Base-by-base conservation (phyloP, 2,797 vertebrate genomes). In the Pangasius sanitwongsei region DNA sequence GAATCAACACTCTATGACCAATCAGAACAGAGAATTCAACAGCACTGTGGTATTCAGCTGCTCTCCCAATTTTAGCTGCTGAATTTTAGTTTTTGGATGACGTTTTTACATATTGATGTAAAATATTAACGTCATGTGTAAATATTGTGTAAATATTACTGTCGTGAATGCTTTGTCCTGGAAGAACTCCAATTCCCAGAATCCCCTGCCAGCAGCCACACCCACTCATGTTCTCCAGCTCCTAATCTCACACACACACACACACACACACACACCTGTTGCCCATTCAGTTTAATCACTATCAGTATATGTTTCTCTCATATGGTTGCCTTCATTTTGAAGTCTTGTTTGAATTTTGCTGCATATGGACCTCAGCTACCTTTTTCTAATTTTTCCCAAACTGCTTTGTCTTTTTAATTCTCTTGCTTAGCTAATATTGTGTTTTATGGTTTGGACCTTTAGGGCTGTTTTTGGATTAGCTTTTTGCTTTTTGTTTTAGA, bases 121-220 rank as follows among this genome's bases (percentile, higher is more conserved):
- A 53, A 53, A 53, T 53, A n/a, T 78, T 53, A 7, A 0, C 31
- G 16, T 31, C 16, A 80, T 80, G 4, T 48, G 48, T 48, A 48
- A 48, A 48, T 48, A 48, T 48, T 31, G 25, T 53, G 16, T 78
- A 53, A 78, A 53, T 53, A n/a, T 78, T 53, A 16, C 2, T 34
- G n/a, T 31, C 7, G 55, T 80, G 8, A 20, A 55, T 0, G 50
- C 15, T 55, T 80, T 55, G 4, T 31, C n/a, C n/a, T 31, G 20
- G 15, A 9, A 55, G 75, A 55, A 80, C 75, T 80, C n/a, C 75
- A 55, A 25, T 55, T 55, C 50, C 75, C 75, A 55, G 75, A 80
- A 80, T 80, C 48, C 28, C 48, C 16, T 78, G 28, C 28, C 48
- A 18, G 75, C 28, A 78, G 48, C 75, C 20, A 74, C 70, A 41